Evolutionary conservation across 2,888 invertebrate genomes (phyloP).

Genomic region (Caenorhabditis sp.): DNA sequence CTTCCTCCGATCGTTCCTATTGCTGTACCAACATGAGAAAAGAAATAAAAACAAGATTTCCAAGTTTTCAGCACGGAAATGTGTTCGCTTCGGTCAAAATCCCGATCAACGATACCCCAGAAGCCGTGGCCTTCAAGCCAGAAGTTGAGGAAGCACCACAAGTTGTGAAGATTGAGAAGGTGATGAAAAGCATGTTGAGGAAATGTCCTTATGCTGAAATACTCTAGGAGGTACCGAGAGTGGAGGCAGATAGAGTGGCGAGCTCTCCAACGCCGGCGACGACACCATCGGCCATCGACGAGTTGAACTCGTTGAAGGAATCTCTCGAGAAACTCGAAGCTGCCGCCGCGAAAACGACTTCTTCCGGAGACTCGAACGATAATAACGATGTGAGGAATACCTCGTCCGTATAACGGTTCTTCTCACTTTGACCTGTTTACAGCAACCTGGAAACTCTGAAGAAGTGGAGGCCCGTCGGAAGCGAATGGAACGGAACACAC

Average conservation of each 20-base stretch:
- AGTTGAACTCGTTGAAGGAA: conserved; percentile 43
- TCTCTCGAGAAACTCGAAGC: conserved; percentile 52
- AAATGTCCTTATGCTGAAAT: no score
- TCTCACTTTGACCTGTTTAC: not conserved
- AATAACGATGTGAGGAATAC: conserved; percentile 33
- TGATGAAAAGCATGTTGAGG: not conserved
- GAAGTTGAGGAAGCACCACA: conserved; percentile 33
- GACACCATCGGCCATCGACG: conserved; percentile 38
- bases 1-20: conserved; percentile 31
- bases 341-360: conserved; percentile 5
- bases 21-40: conserved; percentile 43
- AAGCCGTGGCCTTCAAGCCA: conserved; percentile 39
- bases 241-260: conserved; percentile 1
- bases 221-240: conserved; percentile 20
- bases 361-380: conserved; percentile 18
- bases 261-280: conserved; percentile 8
- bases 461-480: conserved; percentile 70
- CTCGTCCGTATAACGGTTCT: not conserved
- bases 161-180: conserved; percentile 9
- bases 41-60: not conserved
- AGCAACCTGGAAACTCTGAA: not conserved
- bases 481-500: conserved; percentile 71
- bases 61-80: conserved; percentile 52
- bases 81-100: conserved; percentile 45
- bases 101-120: conserved; percentile 37